phyloP scores from a whole-genome alignment of 1,140 invertebrate genomes.

The Conus ventricosus region DNA sequence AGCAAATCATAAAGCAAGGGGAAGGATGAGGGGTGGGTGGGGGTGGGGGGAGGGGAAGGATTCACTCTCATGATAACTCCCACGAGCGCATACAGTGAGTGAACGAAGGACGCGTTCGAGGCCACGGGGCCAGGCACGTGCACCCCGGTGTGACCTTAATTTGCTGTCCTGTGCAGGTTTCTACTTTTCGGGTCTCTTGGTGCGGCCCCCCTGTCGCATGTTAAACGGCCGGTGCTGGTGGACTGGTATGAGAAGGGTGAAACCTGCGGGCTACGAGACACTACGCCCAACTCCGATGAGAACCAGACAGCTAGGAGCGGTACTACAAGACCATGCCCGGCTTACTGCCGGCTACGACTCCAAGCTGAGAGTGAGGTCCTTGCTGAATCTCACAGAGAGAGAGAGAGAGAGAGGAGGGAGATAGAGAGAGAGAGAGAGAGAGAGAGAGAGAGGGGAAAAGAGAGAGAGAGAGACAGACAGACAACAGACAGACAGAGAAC shows the following conservation, averaged over 20 bases:
- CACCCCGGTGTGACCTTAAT: no score
- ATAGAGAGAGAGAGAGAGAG: no score
- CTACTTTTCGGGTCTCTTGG: constrained; percentile 79
- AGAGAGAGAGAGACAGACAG: background rate
- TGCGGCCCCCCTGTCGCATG: constrained; percentile 77
- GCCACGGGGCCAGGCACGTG: no score
- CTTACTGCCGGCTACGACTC: constrained; percentile 74
- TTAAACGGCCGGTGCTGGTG: constrained; percentile 76
- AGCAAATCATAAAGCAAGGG: no score
- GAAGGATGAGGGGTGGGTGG: no score
- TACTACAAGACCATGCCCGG: constrained; percentile 83
- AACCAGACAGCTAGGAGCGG: constrained; percentile 81
- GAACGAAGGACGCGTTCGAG: no score
- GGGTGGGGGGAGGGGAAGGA: no score
- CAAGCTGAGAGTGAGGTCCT: background rate
- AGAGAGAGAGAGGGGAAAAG: no score
- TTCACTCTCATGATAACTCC: no score
- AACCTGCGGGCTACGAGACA: constrained; percentile 83
- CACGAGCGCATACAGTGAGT: no score
- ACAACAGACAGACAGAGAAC: background rate
- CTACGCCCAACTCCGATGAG: constrained; percentile 88
- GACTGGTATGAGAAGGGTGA: constrained; percentile 77
- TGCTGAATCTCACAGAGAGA: no score
- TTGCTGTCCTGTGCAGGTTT: constrained; percentile 56
- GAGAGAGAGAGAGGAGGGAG: no score